Evolutionary conservation across 2,888 invertebrate species (phyloP).

Genomic region (Lasioglossum villosulum): DNA sequence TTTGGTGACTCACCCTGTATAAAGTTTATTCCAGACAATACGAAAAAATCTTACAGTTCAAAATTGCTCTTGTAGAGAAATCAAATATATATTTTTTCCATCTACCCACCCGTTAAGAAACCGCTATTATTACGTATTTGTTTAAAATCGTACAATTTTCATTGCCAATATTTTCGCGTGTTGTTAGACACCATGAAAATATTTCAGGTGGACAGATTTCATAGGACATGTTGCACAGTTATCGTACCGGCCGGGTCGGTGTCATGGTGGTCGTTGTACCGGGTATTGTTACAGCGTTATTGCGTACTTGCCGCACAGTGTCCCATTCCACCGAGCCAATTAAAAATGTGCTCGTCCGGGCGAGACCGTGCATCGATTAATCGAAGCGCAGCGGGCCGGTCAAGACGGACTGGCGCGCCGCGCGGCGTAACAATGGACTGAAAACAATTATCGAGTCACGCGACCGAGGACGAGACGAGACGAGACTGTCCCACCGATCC

Average conservation of each 20-base stretch:
- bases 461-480: constrained; percentile 29
- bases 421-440: constrained; percentile 21
- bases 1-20: too few relatives aligned
- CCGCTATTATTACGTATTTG: too few relatives aligned
- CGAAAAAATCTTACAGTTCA: too few relatives aligned
- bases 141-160: too few relatives aligned
- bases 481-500: background rate
- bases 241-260: background rate
- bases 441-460: constrained; percentile 55
- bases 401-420: background rate
- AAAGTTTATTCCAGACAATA: too few relatives aligned
- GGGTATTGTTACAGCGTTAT: background rate
- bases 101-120: too few relatives aligned
- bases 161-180: too few relatives aligned
- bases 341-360: background rate
- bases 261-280: background rate
- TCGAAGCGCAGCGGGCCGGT: constrained; percentile 27
- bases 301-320: background rate
- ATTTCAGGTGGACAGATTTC: background rate
- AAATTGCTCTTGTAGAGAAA: too few relatives aligned
- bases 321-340: background rate
- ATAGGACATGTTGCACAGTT: background rate
- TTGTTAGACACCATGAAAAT: too few relatives aligned
- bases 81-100: too few relatives aligned
- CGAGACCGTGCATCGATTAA: constrained; percentile 16